Percentiles rank a stretch among this genome's conserved stretches.
phyloP scores from a whole-genome alignment of 2,888 invertebrate species.

The Eubasilissa splendida region DNA sequence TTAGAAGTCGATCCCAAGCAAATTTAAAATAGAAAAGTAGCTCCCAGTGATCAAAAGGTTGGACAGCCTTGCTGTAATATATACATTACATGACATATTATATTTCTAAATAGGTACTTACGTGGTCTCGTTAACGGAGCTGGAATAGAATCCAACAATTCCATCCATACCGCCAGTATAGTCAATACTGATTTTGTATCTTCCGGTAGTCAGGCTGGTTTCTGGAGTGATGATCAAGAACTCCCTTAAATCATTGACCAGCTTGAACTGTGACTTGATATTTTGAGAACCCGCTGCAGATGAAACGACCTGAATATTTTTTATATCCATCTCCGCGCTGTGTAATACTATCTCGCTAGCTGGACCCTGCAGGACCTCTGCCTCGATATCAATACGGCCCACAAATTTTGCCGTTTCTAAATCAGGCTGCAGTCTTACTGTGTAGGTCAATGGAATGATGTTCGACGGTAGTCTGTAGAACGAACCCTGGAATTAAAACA shows the following conservation, averaged over 20 bases:
- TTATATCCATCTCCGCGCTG: slow-evolving; percentile 73
- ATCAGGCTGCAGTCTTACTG: slow-evolving; percentile 78
- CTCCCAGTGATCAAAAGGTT: no score
- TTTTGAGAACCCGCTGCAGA: background rate
- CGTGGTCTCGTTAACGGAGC: slow-evolving; percentile 69
- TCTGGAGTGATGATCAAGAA: slow-evolving; percentile 65
- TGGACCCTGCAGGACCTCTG: slow-evolving; percentile 67
- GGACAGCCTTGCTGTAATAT: no score
- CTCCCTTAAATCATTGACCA: slow-evolving; percentile 64
- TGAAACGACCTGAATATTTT: slow-evolving; percentile 51
- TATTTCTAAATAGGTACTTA: slow-evolving; percentile 61
- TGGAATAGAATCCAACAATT: slow-evolving; percentile 74
- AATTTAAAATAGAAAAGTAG: no score
- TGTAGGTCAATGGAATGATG: slow-evolving; percentile 78
- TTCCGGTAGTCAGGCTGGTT: slow-evolving; percentile 61
- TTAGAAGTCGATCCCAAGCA: no score
- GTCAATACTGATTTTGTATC: slow-evolving; percentile 66
- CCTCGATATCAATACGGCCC: slow-evolving; percentile 72
- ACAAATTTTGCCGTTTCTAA: slow-evolving; percentile 71
- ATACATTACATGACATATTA: background rate
- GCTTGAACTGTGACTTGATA: no score
- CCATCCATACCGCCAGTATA: slow-evolving; percentile 72
- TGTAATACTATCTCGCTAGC: slow-evolving; percentile 73
- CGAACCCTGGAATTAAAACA: slow-evolving; percentile 52
- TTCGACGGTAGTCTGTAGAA: slow-evolving; percentile 73